A percentile compares a stretch with the other conserved stretches of the same genome.
These are phyloP conservation scores for Donacobius atricapilla DNA, from an alignment of 2,113 vertebrate species.

Conservation along the genomic window DNA sequence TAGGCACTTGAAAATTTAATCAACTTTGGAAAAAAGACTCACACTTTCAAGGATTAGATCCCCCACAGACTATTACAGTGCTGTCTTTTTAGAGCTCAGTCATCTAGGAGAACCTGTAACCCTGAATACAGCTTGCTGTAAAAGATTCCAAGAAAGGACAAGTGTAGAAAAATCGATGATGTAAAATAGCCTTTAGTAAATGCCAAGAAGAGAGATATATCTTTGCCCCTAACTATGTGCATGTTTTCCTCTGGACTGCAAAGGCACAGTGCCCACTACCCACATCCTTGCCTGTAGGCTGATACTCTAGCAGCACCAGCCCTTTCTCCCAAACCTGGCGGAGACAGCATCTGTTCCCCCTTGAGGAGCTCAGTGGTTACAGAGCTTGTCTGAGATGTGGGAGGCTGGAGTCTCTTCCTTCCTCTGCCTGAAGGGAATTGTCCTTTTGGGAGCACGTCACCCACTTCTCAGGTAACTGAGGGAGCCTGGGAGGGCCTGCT, in stretches of 20 bases:
- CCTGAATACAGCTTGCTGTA: not conserved
- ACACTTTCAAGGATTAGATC: not conserved
- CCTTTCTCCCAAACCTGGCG: not conserved
- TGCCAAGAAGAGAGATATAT: not conserved
- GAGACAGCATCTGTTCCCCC: not conserved
- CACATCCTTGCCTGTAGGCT: not conserved
- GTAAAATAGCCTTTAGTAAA: not conserved
- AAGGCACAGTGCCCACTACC: not conserved
- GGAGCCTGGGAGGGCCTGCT: not conserved
- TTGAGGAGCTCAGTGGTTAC: not conserved
- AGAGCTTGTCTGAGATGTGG: not conserved
- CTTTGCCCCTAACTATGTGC: not conserved
- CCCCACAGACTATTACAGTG: not conserved
- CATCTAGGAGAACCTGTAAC: not conserved
- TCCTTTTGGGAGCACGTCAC: not conserved
- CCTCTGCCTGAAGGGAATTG: not conserved
- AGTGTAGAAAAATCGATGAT: not conserved
- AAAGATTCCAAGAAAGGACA: not conserved
- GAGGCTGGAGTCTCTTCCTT: not conserved
- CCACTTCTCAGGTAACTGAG: not conserved
- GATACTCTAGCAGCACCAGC: not conserved
- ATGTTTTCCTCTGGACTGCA: not conserved
- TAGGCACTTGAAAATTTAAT: not conserved
- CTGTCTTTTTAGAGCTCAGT: not conserved
- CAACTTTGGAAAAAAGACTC: not conserved